These are phyloP conservation scores for Sphinx pinastri DNA, from an alignment of 2,888 invertebrate genomes.

Conservation along the genomic window DNA sequence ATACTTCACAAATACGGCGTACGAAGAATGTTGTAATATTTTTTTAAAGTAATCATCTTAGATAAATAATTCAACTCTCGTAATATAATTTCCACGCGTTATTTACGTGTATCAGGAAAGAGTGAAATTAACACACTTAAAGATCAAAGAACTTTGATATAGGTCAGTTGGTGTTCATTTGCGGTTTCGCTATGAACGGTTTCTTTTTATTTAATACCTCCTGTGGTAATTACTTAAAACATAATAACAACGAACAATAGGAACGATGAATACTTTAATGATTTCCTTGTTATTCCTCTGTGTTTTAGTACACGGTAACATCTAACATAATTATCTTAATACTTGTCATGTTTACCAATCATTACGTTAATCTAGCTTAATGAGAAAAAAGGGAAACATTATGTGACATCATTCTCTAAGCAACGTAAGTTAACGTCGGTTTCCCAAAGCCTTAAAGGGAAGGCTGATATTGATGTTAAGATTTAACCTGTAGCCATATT, in stretches of 20 bases:
- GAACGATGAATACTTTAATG: slow-evolving; percentile 13
- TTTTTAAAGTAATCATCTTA: not conserved
- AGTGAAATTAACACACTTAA: not conserved
- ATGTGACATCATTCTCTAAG: too few relatives aligned
- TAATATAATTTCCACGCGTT: not conserved
- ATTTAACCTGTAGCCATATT: too few relatives aligned
- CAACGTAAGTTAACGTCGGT: too few relatives aligned
- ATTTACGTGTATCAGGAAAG: slow-evolving; percentile 9
- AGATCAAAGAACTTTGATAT: slow-evolving; percentile 16
- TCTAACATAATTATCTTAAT: too few relatives aligned
- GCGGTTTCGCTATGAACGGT: slow-evolving; percentile 12
- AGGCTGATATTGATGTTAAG: too few relatives aligned
- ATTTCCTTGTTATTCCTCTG: not conserved
- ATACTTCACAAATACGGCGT: not conserved
- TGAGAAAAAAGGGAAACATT: too few relatives aligned
- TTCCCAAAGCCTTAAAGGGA: too few relatives aligned
- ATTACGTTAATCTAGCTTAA: too few relatives aligned
- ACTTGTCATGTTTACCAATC: too few relatives aligned
- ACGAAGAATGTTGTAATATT: not conserved
- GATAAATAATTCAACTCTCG: slow-evolving; percentile 1
- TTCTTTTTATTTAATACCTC: slow-evolving; percentile 32
- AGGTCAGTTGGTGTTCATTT: slow-evolving; percentile 21
- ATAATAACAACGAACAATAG: slow-evolving; percentile 39
- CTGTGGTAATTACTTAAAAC: slow-evolving; percentile 32
- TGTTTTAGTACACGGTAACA: not conserved